Evolutionary conservation across 2,113 vertebrate species (phyloP).

Genomic region (Semicossyphus pulcher): DNA sequence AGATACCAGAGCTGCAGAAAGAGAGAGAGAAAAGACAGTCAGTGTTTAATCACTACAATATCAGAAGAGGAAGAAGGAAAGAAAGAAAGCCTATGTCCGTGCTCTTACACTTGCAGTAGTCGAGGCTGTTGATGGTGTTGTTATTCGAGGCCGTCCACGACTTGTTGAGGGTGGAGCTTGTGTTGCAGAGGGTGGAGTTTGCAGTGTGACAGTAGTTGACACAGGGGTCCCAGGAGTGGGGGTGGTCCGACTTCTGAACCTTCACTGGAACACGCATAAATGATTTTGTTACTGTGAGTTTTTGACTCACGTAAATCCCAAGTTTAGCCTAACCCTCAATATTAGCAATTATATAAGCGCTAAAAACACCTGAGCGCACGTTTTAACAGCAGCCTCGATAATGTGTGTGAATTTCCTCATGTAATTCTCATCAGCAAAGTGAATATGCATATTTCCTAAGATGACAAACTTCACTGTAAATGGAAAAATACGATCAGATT

Average conservation of each 20-base stretch:
- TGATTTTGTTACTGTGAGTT: not conserved
- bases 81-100: not conserved
- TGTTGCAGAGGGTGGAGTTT: slow-evolving; percentile 70
- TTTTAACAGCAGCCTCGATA: too few species aligned
- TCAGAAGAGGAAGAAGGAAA: not conserved
- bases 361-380: too few species aligned
- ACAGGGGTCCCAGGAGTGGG: slow-evolving; percentile 78
- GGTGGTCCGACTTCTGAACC: slow-evolving; percentile 79
- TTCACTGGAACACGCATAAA: slow-evolving; percentile 73
- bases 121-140: slow-evolving; percentile 75
- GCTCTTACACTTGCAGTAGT: slow-evolving; percentile 79
- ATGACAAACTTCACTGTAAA: too few species aligned
- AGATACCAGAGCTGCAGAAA: slow-evolving; percentile 88
- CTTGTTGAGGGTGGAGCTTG: slow-evolving; percentile 74
- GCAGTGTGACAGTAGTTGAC: slow-evolving; percentile 71
- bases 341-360: too few species aligned
- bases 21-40: too few species aligned
- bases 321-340: too few species aligned
- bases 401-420: too few species aligned
- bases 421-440: too few species aligned
- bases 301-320: too few species aligned
- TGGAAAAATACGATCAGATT: too few species aligned
- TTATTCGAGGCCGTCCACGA: slow-evolving; percentile 77
- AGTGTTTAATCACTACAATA: not conserved
- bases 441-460: too few species aligned